Evolutionary conservation across 2,888 invertebrate genomes (phyloP).

Genomic region (Odontocolon sp.): DNA sequence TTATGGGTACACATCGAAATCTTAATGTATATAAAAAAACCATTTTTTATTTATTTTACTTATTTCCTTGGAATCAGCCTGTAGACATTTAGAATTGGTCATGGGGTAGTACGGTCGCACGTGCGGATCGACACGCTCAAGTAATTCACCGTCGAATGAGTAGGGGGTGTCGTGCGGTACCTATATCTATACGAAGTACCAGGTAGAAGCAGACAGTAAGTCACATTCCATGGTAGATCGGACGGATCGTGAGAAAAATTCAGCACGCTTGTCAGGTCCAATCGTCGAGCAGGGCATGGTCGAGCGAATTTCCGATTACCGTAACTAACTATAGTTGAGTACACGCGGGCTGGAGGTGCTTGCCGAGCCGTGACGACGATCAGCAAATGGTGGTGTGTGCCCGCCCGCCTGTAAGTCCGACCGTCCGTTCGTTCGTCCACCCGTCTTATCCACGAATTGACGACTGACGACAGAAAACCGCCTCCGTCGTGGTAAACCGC

Average conservation of each 20-base stretch:
- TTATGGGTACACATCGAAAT: too few species aligned
- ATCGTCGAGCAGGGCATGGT: constrained; percentile 55
- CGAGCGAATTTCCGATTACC: constrained; percentile 61
- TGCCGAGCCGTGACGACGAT: constrained; percentile 57
- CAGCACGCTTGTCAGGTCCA: constrained; percentile 59
- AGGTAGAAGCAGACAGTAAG: constrained; percentile 53
- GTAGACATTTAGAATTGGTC: not conserved
- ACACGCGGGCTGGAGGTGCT: constrained; percentile 20
- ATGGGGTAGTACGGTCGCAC: not conserved
- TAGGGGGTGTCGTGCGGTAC: not conserved
- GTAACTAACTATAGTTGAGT: constrained; percentile 49
- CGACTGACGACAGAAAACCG: constrained; percentile 27
- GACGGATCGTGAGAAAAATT: constrained; percentile 53
- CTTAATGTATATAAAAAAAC: not conserved
- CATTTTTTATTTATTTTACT: not conserved
- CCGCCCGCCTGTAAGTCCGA: constrained; percentile 49
- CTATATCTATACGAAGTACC: not conserved
- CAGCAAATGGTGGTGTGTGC: constrained; percentile 46
- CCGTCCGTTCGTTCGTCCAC: constrained; percentile 28
- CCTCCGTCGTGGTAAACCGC: not conserved
- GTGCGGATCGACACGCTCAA: constrained; percentile 14
- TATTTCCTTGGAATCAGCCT: not conserved
- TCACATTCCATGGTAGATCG: constrained; percentile 52
- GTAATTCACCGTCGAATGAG: not conserved
- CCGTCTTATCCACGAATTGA: constrained; percentile 5